Percentiles rank a stretch among this genome's conserved stretches.
Conservation (phyloP, 2,797 vertebrate species). For the Darevskia mixta region DNA sequence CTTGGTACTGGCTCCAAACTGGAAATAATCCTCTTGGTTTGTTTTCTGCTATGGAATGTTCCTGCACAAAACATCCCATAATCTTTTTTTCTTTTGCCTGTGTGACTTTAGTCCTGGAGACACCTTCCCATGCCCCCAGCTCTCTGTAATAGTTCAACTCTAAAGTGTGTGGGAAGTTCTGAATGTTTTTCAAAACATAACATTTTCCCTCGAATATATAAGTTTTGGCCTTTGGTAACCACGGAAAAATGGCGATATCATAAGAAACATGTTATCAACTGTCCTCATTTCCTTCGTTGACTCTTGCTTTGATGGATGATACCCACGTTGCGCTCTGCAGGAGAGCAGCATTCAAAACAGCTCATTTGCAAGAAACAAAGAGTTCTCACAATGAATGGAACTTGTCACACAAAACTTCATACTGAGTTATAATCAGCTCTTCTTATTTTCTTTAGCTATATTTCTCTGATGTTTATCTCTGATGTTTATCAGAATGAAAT, state of each 20-base stretch:
- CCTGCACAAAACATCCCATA: background rate
- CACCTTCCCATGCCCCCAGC: background rate
- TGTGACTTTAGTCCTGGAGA: background rate
- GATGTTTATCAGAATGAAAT: slow-evolving; percentile 11
- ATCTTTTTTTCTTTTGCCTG: background rate
- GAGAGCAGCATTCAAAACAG: slow-evolving; percentile 14
- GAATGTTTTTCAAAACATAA: background rate
- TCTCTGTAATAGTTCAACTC: background rate
- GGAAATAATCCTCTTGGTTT: background rate
- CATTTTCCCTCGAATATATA: background rate
- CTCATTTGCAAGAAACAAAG: slow-evolving; percentile 28
- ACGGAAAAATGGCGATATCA: slow-evolving; percentile 21
- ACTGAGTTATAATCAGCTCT: slow-evolving; percentile 17
- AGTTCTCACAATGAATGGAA: slow-evolving; percentile 11
- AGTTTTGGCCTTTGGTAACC: slow-evolving; percentile 19
- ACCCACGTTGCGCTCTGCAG: background rate
- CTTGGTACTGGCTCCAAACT: background rate
- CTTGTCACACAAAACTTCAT: slow-evolving; percentile 1
- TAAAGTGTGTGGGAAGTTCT: slow-evolving; percentile 1
- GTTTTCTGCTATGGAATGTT: background rate
- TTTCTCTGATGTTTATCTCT: background rate
- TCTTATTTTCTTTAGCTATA: slow-evolving; percentile 11
- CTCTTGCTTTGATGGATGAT: slow-evolving; percentile 32
- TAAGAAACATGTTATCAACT: slow-evolving; percentile 26
- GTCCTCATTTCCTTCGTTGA: slow-evolving; percentile 23